These are phyloP conservation scores for Dermolepida albohirtum DNA, from an alignment of 2,888 invertebrate species.

Conservation along the genomic window DNA sequence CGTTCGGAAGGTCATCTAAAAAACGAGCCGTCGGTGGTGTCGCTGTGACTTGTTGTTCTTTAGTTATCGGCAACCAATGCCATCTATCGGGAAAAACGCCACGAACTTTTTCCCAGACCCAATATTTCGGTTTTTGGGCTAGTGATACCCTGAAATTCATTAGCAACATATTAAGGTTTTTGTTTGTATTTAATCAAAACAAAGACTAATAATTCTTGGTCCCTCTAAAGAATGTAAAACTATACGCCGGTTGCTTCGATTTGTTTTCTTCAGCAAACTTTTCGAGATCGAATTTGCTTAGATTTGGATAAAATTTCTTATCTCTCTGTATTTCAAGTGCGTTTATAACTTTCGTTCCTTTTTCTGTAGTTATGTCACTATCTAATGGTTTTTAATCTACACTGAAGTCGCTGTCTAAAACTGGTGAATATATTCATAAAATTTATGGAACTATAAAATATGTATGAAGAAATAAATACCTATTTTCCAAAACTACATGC, in stretches of 20 bases:
- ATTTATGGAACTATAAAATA: conserved; percentile 8
- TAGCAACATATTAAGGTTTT: conserved; percentile 16
- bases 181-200: conserved; percentile 21
- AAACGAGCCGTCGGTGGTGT: too few relatives aligned
- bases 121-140: background rate
- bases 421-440: conserved; percentile 14
- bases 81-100: too few relatives aligned
- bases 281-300: conserved; percentile 17
- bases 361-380: background rate
- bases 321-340: conserved; percentile 15
- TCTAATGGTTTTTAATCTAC: conserved; percentile 8
- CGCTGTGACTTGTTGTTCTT: too few relatives aligned
- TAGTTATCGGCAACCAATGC: too few relatives aligned
- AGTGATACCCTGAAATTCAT: conserved; percentile 7
- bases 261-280: conserved; percentile 19
- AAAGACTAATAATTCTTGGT: conserved; percentile 16
- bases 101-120: too few relatives aligned
- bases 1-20: too few relatives aligned
- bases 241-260: background rate
- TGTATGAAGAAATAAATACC: too few relatives aligned
- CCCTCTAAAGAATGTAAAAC: conserved; percentile 9
- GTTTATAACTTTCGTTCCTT: conserved; percentile 18
- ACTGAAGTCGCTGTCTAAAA: background rate
- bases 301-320: conserved; percentile 4
- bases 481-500: too few relatives aligned